phyloP scores from a whole-genome alignment of 2,113 vertebrate species.

The Galemys pyrenaicus region DNA sequence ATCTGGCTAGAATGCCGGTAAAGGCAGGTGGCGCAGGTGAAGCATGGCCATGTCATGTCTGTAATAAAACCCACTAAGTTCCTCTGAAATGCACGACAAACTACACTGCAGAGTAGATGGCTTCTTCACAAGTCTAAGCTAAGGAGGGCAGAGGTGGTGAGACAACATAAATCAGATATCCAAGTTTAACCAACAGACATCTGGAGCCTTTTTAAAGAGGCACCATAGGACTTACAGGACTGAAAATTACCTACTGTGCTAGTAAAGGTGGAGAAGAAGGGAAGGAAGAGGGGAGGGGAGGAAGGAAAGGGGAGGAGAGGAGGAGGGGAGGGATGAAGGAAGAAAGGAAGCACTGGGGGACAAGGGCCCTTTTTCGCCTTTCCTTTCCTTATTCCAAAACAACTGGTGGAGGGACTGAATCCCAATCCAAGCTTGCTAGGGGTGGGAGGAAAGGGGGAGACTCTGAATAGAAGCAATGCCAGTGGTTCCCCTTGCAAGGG shows the following conservation, averaged over 20 bases:
- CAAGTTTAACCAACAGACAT: neutral
- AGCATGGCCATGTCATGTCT: neutral
- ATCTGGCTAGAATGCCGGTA: neutral
- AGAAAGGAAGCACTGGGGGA: rapidly evolving
- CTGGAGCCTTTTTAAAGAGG: neutral
- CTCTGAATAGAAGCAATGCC: neutral
- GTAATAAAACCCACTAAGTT: neutral
- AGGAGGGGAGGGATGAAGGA: no score
- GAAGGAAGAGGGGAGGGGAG: rapidly evolving
- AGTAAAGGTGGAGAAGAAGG: neutral
- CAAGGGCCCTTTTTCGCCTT: neutral
- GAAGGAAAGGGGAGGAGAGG: rapidly evolving
- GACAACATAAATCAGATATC: neutral
- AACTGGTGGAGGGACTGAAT: neutral
- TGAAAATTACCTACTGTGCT: neutral
- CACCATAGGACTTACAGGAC: neutral
- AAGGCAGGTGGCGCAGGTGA: neutral
- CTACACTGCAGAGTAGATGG: neutral
- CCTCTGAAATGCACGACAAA: neutral
- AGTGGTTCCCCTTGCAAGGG: neutral
- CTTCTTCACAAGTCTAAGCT: neutral
- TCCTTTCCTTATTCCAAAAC: neutral
- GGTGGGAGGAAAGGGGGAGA: neutral
- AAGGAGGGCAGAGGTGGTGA: neutral
- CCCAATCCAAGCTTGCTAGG: neutral